Evolutionary conservation across 2,797 vertebrate genomes (phyloP), one percentile per base, ranked within the genome.

Genomic region (Tamandua tetradactyla): DNA sequence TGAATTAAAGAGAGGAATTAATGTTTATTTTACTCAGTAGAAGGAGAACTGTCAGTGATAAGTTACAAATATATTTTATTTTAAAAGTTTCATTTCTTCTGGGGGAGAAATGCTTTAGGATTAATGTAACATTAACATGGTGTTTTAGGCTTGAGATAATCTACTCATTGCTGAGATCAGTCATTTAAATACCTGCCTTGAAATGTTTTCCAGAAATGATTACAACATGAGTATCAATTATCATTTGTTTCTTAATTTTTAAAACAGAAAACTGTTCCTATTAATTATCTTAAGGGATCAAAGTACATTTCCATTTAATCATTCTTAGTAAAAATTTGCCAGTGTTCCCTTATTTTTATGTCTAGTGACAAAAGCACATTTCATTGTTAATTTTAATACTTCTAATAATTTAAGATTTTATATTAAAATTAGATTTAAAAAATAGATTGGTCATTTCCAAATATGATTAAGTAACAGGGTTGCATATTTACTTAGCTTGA

Each of bases 211-310:
- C 40, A 93, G 42, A 94, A 92, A 91, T 93, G 55, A 81, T 75
- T 62, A 47, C 47, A 68, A 66, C 35, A 59, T 44, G 18, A 89
- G 10, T 87, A 75, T 90, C 76, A 79, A 75, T 78, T 92, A 10
- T 76, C 11, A 86, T 88, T 79, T 94, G 25, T 88, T 95, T 92
- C 69, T 92, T 78, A 59, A 52, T 82, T 89, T 92, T 92, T 93
- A 83, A 78, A 87, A 81, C 22, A 74, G 40, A 89, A 93, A 49
- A 14, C n/a, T 44, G 18, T 82, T 72, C 40, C 25, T 44, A 22
- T 89, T 72, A 47, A 75, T 75, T 89, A 72, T 66, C 42, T 88
- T 71, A 87, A 83, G n/a, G 18, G 7, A 62, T 76, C 7, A n/a
- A 64, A 87, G 47, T 94, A 40, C 15, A 62, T 66, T 76, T 66